A percentile compares a stretch with the other conserved stretches of the same genome.
These are phyloP conservation scores for Platycheirus albimanus DNA, from an alignment of 2,888 invertebrate species.

Conservation along the genomic window DNA sequence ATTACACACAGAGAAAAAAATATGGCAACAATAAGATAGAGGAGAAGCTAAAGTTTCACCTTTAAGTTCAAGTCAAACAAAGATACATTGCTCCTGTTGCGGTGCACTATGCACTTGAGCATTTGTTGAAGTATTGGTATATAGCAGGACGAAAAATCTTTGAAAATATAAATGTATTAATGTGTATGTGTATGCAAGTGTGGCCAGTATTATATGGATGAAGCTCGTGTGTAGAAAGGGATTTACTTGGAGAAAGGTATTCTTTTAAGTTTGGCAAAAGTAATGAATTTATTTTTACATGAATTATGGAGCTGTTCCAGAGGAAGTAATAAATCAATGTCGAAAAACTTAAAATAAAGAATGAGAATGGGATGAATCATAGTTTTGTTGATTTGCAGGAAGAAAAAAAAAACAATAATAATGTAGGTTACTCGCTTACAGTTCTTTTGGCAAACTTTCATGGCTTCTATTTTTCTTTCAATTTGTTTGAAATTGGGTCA, in stretches of 20 bases:
- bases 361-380: conserved; percentile 27
- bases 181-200: neutral
- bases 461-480: too few relatives aligned
- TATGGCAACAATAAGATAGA: conserved; percentile 41
- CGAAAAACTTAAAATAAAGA: conserved; percentile 24
- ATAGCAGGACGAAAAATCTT: conserved; percentile 9
- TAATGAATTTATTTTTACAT: conserved; percentile 33
- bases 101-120: neutral
- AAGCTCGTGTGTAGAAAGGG: neutral
- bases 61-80: conserved; percentile 9
- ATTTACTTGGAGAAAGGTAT: neutral
- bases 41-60: conserved; percentile 50
- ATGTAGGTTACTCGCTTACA: too few relatives aligned
- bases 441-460: too few relatives aligned
- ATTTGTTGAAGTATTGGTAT: conserved; percentile 5
- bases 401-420: too few relatives aligned
- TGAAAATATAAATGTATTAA: neutral
- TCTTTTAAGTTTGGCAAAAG: conserved; percentile 25
- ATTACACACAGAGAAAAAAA: conserved; percentile 35
- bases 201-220: too few relatives aligned
- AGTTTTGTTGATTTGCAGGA: conserved; percentile 2
- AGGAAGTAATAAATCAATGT: conserved; percentile 59
- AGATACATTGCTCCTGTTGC: neutral
- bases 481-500: too few relatives aligned
- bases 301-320: conserved; percentile 5